phyloP scores from a whole-genome alignment of 2,888 invertebrate genomes.

The Alloscopus bannaensis region DNA sequence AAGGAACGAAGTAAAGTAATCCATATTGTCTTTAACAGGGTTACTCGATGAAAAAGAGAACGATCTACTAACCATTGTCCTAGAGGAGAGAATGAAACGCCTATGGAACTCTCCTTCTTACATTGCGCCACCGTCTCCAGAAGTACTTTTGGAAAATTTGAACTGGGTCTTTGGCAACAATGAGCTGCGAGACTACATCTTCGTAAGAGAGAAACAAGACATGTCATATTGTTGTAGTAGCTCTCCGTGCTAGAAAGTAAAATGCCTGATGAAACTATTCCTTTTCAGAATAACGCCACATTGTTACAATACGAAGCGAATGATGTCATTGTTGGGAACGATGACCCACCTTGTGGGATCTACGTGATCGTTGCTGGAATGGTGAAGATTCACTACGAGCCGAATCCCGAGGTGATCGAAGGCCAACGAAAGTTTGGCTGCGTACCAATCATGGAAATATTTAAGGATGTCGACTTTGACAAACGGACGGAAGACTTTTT shows the following conservation, averaged over 20 bases:
- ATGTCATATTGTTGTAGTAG: too few relatives aligned
- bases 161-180: slow-evolving; percentile 62
- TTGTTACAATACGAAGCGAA: slow-evolving; percentile 74
- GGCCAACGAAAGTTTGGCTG: slow-evolving; percentile 77
- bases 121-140: slow-evolving; percentile 67
- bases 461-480: slow-evolving; percentile 77
- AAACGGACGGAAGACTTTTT: slow-evolving; percentile 79
- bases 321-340: slow-evolving; percentile 74
- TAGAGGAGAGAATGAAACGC: slow-evolving; percentile 79
- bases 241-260: too few relatives aligned
- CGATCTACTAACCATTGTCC: slow-evolving; percentile 77
- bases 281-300: slow-evolving; percentile 73
- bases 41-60: slow-evolving; percentile 81
- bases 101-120: slow-evolving; percentile 71
- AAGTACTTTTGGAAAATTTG: slow-evolving; percentile 75
- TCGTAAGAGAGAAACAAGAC: too few relatives aligned
- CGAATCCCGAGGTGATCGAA: slow-evolving; percentile 75
- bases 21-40: slow-evolving; percentile 75
- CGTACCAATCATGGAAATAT: slow-evolving; percentile 79
- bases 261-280: not conserved
- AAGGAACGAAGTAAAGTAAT: not conserved
- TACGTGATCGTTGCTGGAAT: slow-evolving; percentile 77
- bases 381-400: slow-evolving; percentile 74
- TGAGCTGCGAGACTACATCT: slow-evolving; percentile 43
- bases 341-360: slow-evolving; percentile 76